Percentiles rank a stretch among this genome's conserved stretches.
Conservation (phyloP, 2,797 vertebrate genomes). For the Geotrypetes seraphini region DNA sequence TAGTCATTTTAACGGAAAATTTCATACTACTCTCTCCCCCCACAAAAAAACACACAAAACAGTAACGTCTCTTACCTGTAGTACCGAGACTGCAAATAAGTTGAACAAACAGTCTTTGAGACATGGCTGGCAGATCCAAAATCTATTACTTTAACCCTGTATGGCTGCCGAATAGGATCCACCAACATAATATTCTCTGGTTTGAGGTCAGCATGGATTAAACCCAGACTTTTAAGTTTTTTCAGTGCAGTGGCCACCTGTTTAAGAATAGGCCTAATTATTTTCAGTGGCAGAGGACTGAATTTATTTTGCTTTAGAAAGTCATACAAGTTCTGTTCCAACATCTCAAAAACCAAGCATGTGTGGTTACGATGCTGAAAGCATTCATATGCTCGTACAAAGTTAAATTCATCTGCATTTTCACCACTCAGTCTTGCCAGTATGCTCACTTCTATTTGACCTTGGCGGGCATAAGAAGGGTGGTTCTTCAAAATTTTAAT, state of each 20-base stretch:
- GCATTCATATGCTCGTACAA: conserved; percentile 93
- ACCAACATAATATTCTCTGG: conserved; percentile 99
- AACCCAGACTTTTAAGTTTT: conserved; percentile 93
- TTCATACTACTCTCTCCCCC: too few species aligned
- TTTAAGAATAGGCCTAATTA: conserved; percentile 93
- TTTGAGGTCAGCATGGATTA: conserved; percentile 98
- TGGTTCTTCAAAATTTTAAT: conserved; percentile 98
- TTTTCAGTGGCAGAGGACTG: conserved; percentile 92
- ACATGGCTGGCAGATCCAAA: conserved; percentile 97
- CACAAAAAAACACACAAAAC: too few species aligned
- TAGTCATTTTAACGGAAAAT: too few species aligned
- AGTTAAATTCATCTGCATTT: conserved; percentile 93
- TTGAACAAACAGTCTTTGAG: conserved; percentile 97
- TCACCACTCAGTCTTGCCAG: conserved; percentile 89
- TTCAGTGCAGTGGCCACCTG: conserved; percentile 95
- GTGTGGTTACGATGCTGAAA: conserved; percentile 97
- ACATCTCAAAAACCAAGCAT: conserved; percentile 97
- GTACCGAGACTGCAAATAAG: conserved; percentile 96
- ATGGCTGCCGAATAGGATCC: conserved; percentile 92
- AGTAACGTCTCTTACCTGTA: conserved; percentile 87
- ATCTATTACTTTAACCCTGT: conserved; percentile 96
- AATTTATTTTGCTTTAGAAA: conserved; percentile 98
- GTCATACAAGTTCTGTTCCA: conserved; percentile 97
- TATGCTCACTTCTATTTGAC: conserved; percentile 97
- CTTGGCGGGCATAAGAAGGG: conserved; percentile 92